Conservation (phyloP, 2,888 invertebrate species). For the Selenia dentaria region DNA sequence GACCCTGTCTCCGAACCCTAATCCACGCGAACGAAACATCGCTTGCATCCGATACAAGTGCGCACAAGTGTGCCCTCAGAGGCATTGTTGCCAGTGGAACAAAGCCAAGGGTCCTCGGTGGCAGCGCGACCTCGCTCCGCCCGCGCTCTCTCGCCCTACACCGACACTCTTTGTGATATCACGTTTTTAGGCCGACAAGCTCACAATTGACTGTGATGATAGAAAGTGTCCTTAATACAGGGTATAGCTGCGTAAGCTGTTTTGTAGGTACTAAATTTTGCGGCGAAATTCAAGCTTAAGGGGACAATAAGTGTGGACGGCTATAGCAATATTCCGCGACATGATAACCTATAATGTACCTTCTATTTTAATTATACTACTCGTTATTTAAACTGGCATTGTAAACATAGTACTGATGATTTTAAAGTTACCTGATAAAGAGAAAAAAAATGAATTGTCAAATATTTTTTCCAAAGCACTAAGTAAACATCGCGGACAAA, state of each 20-base stretch:
- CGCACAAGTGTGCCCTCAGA: constrained; percentile 62
- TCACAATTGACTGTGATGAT: constrained; percentile 63
- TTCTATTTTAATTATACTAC: too few relatives aligned
- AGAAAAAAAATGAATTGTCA: too few relatives aligned
- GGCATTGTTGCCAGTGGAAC: constrained; percentile 80
- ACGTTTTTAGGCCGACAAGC: constrained; percentile 74
- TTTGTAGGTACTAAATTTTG: constrained; percentile 23
- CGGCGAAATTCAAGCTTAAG: constrained; percentile 12
- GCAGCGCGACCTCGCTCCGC: constrained; percentile 67
- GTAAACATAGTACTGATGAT: too few relatives aligned
- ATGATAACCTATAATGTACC: not conserved
- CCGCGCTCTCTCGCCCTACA: constrained; percentile 47
- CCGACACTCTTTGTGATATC: constrained; percentile 76
- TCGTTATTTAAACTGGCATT: too few relatives aligned
- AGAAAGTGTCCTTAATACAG: constrained; percentile 52
- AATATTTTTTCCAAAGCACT: constrained; percentile 14
- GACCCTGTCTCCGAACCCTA: constrained; percentile 57
- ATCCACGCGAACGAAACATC: constrained; percentile 71
- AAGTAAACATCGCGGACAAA: too few relatives aligned
- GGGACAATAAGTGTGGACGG: constrained; percentile 8
- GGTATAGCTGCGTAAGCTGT: constrained; percentile 36
- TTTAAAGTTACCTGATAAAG: too few relatives aligned
- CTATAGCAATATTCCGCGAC: constrained; percentile 11
- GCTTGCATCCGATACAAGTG: constrained; percentile 80
- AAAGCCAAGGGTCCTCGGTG: constrained; percentile 75